These are phyloP conservation scores for Harlomillsia oculata DNA, from an alignment of 1,140 invertebrate species.

Conservation along the genomic window DNA sequence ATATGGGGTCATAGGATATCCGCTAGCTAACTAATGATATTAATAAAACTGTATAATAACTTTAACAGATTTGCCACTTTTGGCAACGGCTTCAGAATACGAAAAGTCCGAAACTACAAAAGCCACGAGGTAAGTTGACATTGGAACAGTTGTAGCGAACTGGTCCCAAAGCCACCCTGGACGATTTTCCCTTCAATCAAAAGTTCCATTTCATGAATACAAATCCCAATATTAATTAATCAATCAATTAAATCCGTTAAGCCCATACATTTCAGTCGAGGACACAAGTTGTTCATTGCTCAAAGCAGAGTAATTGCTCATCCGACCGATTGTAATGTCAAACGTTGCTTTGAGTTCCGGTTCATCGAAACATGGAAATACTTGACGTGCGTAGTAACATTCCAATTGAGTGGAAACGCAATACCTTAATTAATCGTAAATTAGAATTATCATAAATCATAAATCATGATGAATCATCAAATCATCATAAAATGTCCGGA, in stretches of 20 bases:
- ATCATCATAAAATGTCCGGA: neutral
- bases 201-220: neutral
- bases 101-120: constrained; percentile 48
- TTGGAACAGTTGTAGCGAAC: constrained; percentile 43
- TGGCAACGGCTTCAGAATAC: too few relatives aligned
- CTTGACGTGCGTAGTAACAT: constrained; percentile 13
- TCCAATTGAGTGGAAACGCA: constrained; percentile 78
- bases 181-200: constrained; percentile 18
- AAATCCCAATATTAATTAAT: neutral
- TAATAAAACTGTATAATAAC: too few relatives aligned
- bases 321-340: constrained; percentile 5
- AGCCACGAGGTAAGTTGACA: constrained; percentile 51
- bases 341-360: constrained; percentile 13
- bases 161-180: constrained; percentile 38
- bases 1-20: too few relatives aligned
- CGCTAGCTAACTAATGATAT: neutral
- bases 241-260: too few relatives aligned
- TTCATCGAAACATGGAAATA: constrained; percentile 25
- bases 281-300: constrained; percentile 7
- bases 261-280: neutral
- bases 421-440: constrained; percentile 49
- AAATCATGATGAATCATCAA: too few relatives aligned
- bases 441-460: too few relatives aligned
- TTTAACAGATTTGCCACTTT: too few relatives aligned
- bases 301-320: constrained; percentile 8